Conservation (phyloP, 92 coral and sea anemone genomes). For the Heliopora coerulea region DNA sequence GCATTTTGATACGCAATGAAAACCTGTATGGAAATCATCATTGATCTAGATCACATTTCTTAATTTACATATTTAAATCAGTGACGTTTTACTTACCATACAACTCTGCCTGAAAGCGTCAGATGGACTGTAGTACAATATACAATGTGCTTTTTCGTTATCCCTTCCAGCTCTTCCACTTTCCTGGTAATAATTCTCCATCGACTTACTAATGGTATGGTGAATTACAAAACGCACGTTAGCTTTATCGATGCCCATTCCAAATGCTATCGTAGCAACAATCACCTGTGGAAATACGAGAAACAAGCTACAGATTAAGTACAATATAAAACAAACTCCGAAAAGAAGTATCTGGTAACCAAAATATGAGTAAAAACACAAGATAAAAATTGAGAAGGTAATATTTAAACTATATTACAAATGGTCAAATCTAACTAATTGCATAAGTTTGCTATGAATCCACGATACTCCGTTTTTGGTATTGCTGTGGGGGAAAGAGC, state of each 20-base stretch:
- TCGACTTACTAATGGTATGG: conserved; percentile 89
- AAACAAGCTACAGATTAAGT: no score
- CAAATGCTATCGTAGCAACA: conserved; percentile 95
- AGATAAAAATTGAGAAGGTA: no score
- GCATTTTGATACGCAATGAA: no score
- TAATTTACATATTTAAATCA: neutral
- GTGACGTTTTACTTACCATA: conserved; percentile 57
- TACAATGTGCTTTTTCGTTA: conserved; percentile 67
- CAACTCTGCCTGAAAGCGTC: conserved; percentile 84
- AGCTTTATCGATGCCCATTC: conserved; percentile 96
- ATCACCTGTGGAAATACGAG: conserved; percentile 67
- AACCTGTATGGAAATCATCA: no score
- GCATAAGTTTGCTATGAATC: no score
- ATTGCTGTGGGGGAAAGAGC: no score
- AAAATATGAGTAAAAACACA: no score
- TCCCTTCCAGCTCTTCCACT: conserved; percentile 96
- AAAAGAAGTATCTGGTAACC: no score
- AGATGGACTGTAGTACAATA: conserved; percentile 82
- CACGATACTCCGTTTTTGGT: no score
- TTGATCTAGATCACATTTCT: neutral
- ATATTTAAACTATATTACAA: no score
- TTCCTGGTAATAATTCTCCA: conserved; percentile 97
- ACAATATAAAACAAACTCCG: no score
- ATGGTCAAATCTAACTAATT: no score
- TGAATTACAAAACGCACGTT: conserved; percentile 95